Evolutionary conservation across 2,113 vertebrate genomes (phyloP), one percentile per base, ranked within the genome.

Genomic region (Platysternon megacephalum): DNA sequence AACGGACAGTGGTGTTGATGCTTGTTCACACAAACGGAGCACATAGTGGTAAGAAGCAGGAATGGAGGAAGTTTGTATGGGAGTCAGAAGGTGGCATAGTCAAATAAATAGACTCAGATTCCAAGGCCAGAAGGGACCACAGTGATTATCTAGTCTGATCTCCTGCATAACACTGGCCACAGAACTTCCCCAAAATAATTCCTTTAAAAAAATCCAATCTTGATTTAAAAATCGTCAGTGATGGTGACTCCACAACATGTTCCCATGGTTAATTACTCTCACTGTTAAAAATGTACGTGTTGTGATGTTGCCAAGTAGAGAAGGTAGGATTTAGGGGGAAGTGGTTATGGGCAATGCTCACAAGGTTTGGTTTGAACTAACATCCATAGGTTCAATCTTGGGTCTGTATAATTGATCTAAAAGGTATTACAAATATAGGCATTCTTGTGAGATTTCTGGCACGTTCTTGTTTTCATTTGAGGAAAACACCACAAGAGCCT

Each of bases 11-110:
- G 55, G 1, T 56, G 87, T 4, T 1, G 0, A 19, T 82, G 32
- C 12, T 85, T 16, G 6, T 89, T 26, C 80, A 29, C 86, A 91
- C 61, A 86, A 95, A 94, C 78, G 52, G 74, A 86, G 44, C 52
- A 80, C 29, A 16, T 92, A 14, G 11, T 96, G 82, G 91, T 92
- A 94, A 80, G 74, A 94, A 93, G 51, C 44, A 94, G 87, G 9
- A 55, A 89, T 93, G 44, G 81, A 94, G 94, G 79, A 8, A 85
- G 56, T 49, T 80, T 91, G 61, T 86, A 92, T 32, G 19, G 2
- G 78, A 95, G 85, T 74, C 85, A 95, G 84, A 85, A 93, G 82
- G 6, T n/a, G n/a, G 8, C 52, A 28, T 86, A 83, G 81, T 82
- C 56, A 65, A 78, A 87, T 58, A 58, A 58, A 65, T 17, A 65